Conservation (phyloP, 2,888 invertebrate genomes). For the Tortrix viridana region DNA sequence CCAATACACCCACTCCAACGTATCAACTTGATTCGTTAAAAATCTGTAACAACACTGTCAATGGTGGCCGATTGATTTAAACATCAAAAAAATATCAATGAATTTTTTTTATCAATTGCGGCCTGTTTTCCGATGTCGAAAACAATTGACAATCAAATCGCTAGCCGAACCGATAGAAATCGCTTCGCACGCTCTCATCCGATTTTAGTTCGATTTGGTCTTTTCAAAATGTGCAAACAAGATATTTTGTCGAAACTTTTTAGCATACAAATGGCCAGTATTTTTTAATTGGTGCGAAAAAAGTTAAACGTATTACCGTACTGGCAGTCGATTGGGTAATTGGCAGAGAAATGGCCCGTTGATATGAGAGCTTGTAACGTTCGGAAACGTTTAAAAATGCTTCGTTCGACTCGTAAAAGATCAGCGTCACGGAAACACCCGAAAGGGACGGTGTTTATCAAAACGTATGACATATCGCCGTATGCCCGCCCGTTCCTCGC, state of each 20-base stretch:
- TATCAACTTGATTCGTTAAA: slow-evolving; percentile 7
- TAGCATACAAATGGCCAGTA: slow-evolving; percentile 6
- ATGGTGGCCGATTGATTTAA: neutral
- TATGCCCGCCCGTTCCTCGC: slow-evolving; percentile 43
- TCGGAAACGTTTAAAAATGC: neutral
- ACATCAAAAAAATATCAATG: slow-evolving; percentile 20
- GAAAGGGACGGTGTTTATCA: slow-evolving; percentile 57
- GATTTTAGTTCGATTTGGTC: slow-evolving; percentile 4
- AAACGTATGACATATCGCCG: slow-evolving; percentile 59
- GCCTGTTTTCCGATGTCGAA: slow-evolving; percentile 13
- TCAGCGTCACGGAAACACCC: slow-evolving; percentile 42
- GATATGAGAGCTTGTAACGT: neutral
- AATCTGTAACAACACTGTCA: slow-evolving; percentile 11
- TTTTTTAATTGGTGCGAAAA: slow-evolving; percentile 18
- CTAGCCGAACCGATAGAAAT: neutral
- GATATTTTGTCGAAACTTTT: slow-evolving; percentile 4
- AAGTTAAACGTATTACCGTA: slow-evolving; percentile 8
- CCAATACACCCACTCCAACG: neutral
- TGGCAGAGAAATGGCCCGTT: slow-evolving; percentile 9
- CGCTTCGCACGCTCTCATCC: slow-evolving; percentile 6
- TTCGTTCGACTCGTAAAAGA: slow-evolving; percentile 3
- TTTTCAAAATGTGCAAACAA: slow-evolving; percentile 10
- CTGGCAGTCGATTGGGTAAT: slow-evolving; percentile 3
- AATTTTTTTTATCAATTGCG: slow-evolving; percentile 10
- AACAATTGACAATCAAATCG: slow-evolving; percentile 28